Conservation (phyloP, 2,113 vertebrate genomes). For the Patagioenas fasciata region DNA sequence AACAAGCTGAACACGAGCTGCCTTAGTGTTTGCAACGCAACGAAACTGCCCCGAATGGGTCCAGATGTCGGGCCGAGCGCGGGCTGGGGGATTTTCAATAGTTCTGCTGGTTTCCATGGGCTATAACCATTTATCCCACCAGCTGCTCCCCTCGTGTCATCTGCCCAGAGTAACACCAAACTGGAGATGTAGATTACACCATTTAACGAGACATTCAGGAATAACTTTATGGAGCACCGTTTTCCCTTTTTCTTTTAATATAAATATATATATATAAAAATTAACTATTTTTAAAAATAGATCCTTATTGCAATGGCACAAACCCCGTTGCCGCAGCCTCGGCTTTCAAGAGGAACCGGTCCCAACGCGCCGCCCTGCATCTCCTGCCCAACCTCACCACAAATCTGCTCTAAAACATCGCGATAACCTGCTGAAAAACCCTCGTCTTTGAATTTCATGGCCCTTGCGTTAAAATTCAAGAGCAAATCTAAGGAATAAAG, state of each 20-base stretch:
- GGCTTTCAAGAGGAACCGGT: not conserved
- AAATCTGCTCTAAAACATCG: not conserved
- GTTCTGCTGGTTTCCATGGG: not conserved
- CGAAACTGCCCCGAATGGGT: accelerated
- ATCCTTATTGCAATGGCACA: not conserved
- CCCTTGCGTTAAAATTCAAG: not conserved
- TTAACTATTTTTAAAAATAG: not conserved
- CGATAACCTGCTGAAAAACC: not conserved
- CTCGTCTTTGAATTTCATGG: not conserved
- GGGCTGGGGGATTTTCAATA: not conserved
- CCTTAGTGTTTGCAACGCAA: accelerated
- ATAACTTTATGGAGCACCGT: not conserved
- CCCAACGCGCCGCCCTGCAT: not conserved
- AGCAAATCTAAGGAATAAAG: not conserved
- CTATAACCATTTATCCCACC: not conserved
- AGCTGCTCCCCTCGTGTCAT: not conserved
- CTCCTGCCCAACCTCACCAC: accelerated
- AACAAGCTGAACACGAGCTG: not conserved
- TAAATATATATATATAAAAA: no score
- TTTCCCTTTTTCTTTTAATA: not conserved
- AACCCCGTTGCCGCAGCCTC: not conserved
- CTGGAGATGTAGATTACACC: accelerated
- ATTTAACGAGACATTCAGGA: not conserved
- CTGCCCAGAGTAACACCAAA: not conserved
- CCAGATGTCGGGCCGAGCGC: not conserved